Evolutionary conservation across 2,113 vertebrate species (phyloP).

Genomic region (Conger conger): DNA sequence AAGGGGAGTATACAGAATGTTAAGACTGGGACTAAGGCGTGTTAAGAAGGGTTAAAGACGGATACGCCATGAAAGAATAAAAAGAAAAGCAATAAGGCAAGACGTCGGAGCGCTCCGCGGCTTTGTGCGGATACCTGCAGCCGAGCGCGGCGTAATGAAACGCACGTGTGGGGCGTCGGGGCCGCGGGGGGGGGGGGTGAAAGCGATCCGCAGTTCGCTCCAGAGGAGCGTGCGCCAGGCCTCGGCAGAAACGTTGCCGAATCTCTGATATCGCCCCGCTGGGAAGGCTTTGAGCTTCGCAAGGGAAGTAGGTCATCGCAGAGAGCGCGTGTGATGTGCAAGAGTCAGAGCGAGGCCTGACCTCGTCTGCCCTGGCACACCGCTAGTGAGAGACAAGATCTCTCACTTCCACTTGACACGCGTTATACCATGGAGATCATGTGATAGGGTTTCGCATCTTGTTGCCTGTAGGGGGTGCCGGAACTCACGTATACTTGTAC

Average conservation of each 20-base stretch:
- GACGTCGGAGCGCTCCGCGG: slow-evolving; percentile 1
- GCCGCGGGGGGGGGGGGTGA: not conserved
- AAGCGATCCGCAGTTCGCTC: not conserved
- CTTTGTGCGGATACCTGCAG: slow-evolving; percentile 29
- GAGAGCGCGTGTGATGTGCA: slow-evolving; percentile 7
- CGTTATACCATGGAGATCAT: not conserved
- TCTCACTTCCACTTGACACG: too few species aligned
- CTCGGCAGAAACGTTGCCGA: not conserved
- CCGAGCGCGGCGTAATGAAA: slow-evolving; percentile 15
- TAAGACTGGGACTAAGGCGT: too few species aligned
- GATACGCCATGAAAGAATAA: not conserved
- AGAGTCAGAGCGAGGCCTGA: not conserved
- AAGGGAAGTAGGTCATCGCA: not conserved
- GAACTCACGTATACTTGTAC: not conserved
- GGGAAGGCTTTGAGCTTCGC: not conserved
- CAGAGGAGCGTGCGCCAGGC: not conserved
- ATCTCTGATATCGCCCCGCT: slow-evolving; percentile 2
- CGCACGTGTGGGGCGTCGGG: slow-evolving; percentile 23
- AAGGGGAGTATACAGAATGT: too few species aligned
- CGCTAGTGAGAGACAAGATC: not conserved
- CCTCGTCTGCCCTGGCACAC: not conserved
- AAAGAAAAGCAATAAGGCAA: not conserved
- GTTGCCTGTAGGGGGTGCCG: slow-evolving; percentile 5
- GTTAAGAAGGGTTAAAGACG: not conserved
- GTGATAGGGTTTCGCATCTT: not conserved